Evolutionary conservation across 2,113 vertebrate species (phyloP).

Genomic region (Petroica traversi): DNA sequence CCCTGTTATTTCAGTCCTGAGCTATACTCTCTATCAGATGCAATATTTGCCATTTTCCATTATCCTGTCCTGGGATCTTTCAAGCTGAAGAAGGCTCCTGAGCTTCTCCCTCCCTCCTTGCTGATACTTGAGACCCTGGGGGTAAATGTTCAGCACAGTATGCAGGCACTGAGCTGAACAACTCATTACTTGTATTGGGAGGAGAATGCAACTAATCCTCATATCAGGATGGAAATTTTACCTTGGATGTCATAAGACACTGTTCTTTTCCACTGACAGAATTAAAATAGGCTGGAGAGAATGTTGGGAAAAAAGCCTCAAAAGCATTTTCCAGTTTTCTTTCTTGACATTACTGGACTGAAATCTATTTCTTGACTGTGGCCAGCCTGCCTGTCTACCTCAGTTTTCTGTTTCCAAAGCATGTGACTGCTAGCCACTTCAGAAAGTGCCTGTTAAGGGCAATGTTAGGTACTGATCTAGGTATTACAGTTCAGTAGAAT

Average conservation of each 20-base stretch:
- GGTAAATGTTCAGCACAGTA: slow-evolving; percentile 17
- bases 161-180: background rate
- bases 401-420: background rate
- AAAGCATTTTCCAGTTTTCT: background rate
- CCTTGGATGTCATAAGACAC: background rate
- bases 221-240: slow-evolving; percentile 16
- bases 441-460: background rate
- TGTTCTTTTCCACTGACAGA: background rate
- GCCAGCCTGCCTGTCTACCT: background rate
- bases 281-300: background rate
- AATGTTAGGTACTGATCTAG: background rate
- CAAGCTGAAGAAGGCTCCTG: background rate
- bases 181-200: background rate
- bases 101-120: background rate
- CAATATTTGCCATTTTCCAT: slow-evolving; percentile 26
- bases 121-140: slow-evolving; percentile 15
- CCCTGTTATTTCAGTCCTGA: background rate
- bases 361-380: background rate
- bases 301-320: background rate
- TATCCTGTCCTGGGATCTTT: slow-evolving; percentile 34
- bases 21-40: background rate
- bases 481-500: background rate
- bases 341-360: background rate
- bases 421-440: fast-evolving
- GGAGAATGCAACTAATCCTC: background rate